A percentile compares a stretch with the other conserved stretches of the same genome.
These are phyloP conservation scores for Chrysotoxum bicinctum DNA, from an alignment of 2,888 invertebrate species.

Conservation along the genomic window DNA sequence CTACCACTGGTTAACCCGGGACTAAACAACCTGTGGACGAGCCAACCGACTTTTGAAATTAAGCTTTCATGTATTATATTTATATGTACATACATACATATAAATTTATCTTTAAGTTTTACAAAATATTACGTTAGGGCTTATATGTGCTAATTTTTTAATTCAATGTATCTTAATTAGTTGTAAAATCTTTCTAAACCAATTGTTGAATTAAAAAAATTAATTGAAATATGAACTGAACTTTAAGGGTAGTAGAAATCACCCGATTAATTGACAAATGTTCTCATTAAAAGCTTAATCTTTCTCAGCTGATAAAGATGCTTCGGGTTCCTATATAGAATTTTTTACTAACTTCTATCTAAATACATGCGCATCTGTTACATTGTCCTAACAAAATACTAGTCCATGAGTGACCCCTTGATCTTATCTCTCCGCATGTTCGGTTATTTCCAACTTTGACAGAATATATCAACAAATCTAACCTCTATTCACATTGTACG, in stretches of 20 bases:
- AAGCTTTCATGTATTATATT: too few relatives aligned
- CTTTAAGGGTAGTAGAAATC: neutral
- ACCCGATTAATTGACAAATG: neutral
- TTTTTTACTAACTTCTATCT: neutral
- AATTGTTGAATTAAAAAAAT: too few relatives aligned
- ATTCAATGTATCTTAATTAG: too few relatives aligned
- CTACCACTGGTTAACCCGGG: too few relatives aligned
- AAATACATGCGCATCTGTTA: conserved; percentile 27
- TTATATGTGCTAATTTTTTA: too few relatives aligned
- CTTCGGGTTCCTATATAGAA: neutral
- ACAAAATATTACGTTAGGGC: too few relatives aligned
- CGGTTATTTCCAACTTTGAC: neutral
- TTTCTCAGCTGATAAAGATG: neutral
- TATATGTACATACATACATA: too few relatives aligned
- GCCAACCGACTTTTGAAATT: too few relatives aligned
- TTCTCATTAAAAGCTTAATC: neutral
- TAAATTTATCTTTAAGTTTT: too few relatives aligned
- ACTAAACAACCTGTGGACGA: too few relatives aligned
- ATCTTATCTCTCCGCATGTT: neutral
- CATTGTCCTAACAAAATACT: conserved; percentile 5
- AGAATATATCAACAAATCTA: neutral
- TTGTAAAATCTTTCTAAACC: too few relatives aligned
- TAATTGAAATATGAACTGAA: neutral
- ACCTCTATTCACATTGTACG: neutral
- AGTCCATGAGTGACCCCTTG: neutral